Conservation (phyloP, 2,113 vertebrate species). For the Canis aureus region DNA sequence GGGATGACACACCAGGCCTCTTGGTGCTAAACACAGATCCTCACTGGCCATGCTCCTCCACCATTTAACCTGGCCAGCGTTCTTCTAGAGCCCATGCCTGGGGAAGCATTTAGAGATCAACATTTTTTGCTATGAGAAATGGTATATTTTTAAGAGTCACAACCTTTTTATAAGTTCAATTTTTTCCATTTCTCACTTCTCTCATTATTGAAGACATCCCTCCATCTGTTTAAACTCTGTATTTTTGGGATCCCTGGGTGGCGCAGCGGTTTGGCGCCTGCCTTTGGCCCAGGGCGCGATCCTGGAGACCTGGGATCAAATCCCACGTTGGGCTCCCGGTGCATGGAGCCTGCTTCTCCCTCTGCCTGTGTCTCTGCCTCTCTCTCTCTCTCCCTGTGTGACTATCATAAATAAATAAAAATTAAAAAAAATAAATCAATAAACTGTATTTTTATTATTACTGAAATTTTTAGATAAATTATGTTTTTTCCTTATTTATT, state of each 20-base stretch:
- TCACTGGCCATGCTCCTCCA: not conserved
- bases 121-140: conserved; percentile 46
- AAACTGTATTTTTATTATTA: not conserved
- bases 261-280: no score
- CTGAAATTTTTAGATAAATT: not conserved
- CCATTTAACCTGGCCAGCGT: not conserved
- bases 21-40: not conserved
- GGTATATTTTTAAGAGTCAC: conserved; percentile 32
- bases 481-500: not conserved
- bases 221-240: not conserved
- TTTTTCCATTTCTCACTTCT: not conserved
- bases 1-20: not conserved
- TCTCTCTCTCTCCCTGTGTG: no score
- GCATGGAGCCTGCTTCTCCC: no score
- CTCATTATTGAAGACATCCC: not conserved
- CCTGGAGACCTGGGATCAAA: no score
- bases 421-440: no score
- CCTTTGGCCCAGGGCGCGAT: no score
- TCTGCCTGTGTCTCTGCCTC: no score
- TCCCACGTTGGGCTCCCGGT: no score
- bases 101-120: conserved; percentile 35
- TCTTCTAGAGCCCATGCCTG: conserved; percentile 13
- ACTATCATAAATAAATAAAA: no score
- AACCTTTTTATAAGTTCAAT: not conserved
- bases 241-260: not conserved